Evolutionary conservation across 2,797 vertebrate genomes (phyloP), one percentile per base, ranked within the genome.

Genomic region (Bradypodion ventrale): DNA sequence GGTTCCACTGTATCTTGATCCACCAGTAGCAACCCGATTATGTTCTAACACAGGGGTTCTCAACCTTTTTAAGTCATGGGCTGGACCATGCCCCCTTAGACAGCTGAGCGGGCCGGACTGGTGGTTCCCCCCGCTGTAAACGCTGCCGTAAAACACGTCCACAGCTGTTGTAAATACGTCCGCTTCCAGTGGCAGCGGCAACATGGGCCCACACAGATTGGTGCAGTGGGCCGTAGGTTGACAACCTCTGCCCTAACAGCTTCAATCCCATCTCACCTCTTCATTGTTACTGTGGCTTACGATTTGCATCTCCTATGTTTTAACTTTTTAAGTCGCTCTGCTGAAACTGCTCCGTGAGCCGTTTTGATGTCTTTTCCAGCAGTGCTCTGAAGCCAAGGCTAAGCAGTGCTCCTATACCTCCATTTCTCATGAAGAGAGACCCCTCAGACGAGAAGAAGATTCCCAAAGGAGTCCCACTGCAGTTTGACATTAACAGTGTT

Each of bases 401-500:
- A 52, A 95, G 97, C 85, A 97, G 97, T 87, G 96, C 97, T 23
- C 94, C 95, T 1, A 91, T 97, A 25, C 94, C 96, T 15, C 86
- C 93, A 1, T 91, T 96, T 29, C 93, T 96, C 77, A 87, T 96
- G 87, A 97, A 97, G 90, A 92, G 93, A 83, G 97, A 97, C n/a
- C 95, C 94, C 0, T 95, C 93, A 27, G 97, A 97, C 87, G 96
- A 97, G 90, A 97, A 94, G 93, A 98, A 98, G 92, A 91, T 97
- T 76, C 98, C 98, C 23, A 99, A 98, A 97, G 98, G 98, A 32
- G 98, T 99, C 44, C 95, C 97, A 6, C 89, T 99, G 85, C 97
- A 99, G 86, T 99, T 99, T 91, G 98, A 99, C 91, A 99, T 99
- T 90, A 99, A 99, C 94, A 99, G 98, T 87, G 98, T 99, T 83